A percentile compares a stretch with the other conserved stretches of the same genome.
phyloP scores from a whole-genome alignment of 2,113 vertebrate genomes.

The Pteruthius melanotis region DNA sequence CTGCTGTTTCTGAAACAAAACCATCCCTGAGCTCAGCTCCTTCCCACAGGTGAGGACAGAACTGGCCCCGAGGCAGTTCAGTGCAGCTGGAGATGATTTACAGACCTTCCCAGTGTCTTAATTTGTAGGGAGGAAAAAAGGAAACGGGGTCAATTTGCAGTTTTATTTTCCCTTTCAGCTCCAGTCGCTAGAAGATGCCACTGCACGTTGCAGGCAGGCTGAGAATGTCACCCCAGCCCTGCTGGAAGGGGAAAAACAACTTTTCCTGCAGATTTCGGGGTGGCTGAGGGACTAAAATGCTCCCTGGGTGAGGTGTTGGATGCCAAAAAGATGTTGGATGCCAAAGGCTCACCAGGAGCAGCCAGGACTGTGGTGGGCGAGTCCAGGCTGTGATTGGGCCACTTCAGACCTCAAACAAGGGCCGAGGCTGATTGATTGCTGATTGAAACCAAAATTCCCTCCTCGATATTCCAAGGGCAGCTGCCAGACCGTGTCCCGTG shows the following conservation, averaged over 20 bases:
- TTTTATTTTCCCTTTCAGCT: not conserved
- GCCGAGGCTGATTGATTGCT: not conserved
- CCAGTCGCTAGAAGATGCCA: not conserved
- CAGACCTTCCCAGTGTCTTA: not conserved
- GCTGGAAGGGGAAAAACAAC: not conserved
- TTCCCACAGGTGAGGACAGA: not conserved
- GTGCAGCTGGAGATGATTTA: not conserved
- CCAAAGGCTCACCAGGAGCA: not conserved
- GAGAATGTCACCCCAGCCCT: not conserved
- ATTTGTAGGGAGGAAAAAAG: not conserved
- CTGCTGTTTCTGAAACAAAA: not conserved
- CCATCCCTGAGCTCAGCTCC: not conserved
- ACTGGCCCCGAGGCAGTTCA: not conserved
- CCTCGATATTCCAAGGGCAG: not conserved
- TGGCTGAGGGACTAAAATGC: not conserved
- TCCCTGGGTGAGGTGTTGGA: not conserved
- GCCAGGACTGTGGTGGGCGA: not conserved
- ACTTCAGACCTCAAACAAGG: not conserved
- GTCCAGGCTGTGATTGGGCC: too few species aligned
- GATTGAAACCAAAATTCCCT: accelerated
- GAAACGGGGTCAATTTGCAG: not conserved
- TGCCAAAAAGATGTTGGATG: not conserved
- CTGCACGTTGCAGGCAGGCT: not conserved
- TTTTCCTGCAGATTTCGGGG: not conserved
- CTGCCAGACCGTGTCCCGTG: not conserved